Evolutionary conservation across 2,113 vertebrate genomes (phyloP).

Genomic region (Pyrgilauda ruficollis): DNA sequence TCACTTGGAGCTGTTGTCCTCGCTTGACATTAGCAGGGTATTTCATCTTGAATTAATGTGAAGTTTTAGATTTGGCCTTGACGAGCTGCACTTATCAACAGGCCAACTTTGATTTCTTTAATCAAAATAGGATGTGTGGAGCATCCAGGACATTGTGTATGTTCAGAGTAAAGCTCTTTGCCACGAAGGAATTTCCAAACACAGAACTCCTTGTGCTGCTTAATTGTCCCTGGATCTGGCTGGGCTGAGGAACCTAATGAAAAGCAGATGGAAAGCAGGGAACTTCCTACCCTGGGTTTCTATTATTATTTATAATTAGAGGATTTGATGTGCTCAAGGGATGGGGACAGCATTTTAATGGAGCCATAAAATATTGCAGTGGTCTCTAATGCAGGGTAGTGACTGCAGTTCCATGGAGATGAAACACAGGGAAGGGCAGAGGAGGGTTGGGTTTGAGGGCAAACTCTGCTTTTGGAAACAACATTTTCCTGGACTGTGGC

Average conservation of each 20-base stretch:
- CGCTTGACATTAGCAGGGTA: not conserved
- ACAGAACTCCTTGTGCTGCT: not conserved
- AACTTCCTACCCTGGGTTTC: constrained; percentile 6
- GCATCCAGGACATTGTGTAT: not conserved
- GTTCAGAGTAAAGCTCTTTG: not conserved
- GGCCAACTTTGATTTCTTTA: not conserved
- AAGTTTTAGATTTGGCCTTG: not conserved
- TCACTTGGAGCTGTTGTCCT: not conserved
- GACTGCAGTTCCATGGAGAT: not conserved
- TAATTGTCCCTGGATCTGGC: not conserved
- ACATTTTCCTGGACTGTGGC: not conserved
- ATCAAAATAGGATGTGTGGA: not conserved
- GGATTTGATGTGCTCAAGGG: constrained; percentile 1
- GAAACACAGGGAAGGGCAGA: not conserved
- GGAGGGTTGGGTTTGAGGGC: not conserved
- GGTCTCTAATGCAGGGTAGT: not conserved
- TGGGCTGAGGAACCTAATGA: not conserved
- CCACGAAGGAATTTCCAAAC: not conserved
- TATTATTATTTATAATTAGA: constrained; percentile 17
- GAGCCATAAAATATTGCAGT: not conserved
- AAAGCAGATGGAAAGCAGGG: constrained; percentile 47
- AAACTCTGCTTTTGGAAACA: not conserved
- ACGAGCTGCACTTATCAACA: not conserved
- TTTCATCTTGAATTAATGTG: not conserved
- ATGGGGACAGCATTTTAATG: not conserved